Conservation (phyloP, 1,140 invertebrate species). For the Lepeophtheirus salmonis region DNA sequence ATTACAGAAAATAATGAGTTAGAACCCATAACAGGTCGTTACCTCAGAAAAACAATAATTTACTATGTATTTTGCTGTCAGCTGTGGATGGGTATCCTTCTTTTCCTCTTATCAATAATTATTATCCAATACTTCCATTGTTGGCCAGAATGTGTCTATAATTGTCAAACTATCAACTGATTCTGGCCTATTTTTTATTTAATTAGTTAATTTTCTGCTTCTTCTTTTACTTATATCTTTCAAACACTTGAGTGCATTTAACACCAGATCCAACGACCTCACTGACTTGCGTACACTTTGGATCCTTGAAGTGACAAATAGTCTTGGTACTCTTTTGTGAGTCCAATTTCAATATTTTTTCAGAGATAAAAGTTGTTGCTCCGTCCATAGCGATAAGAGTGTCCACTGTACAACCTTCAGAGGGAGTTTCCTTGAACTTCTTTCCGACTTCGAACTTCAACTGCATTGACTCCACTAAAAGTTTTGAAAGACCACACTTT, state of each 20-base stretch:
- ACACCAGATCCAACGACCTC: conserved; percentile 7
- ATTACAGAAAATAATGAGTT: no score
- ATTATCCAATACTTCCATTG: no score
- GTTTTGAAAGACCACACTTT: conserved; percentile 10
- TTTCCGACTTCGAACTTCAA: conserved; percentile 14
- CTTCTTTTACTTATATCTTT: no score
- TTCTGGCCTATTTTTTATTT: no score
- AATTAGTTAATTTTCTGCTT: no score
- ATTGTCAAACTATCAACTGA: no score
- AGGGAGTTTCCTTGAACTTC: conserved; percentile 15
- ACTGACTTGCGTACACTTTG: not conserved
- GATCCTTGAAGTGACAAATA: conserved; percentile 8
- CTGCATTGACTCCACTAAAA: conserved; percentile 2
- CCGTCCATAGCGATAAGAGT: conserved; percentile 6
- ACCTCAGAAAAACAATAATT: no score
- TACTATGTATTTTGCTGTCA: no score
- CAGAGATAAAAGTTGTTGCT: conserved; percentile 9
- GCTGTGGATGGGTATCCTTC: no score
- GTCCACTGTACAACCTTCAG: conserved; percentile 8
- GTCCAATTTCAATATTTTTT: conserved; percentile 9
- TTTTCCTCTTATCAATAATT: no score
- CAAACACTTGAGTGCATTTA: conserved; percentile 8
- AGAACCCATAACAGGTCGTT: no score
- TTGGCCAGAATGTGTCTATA: no score
- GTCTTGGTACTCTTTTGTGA: conserved; percentile 14